These are phyloP conservation scores for Planiliza haematocheilus DNA, from an alignment of 2,113 vertebrate genomes.

Conservation along the genomic window DNA sequence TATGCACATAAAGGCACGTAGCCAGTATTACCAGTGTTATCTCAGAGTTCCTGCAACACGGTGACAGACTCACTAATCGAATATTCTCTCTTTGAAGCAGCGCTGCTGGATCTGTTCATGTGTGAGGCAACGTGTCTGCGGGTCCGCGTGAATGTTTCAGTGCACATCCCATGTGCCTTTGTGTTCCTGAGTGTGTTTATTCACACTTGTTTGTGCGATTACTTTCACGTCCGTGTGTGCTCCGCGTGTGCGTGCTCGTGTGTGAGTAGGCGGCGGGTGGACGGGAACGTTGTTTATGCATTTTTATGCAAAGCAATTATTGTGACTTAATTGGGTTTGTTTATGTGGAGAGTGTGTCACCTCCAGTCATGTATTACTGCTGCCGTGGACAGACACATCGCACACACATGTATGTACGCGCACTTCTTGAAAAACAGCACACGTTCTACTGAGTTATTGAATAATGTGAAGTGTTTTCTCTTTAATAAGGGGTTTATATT, in stretches of 20 bases:
- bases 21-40: conserved; percentile 40
- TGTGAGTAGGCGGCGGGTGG: conserved; percentile 58
- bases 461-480: conserved; percentile 64
- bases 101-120: conserved; percentile 66
- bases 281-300: conserved; percentile 82
- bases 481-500: conserved; percentile 50
- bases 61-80: conserved; percentile 76
- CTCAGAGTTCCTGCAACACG: conserved; percentile 34
- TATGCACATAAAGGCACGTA: neutral
- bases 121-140: conserved; percentile 40
- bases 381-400: conserved; percentile 53
- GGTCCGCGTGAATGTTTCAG: conserved; percentile 22
- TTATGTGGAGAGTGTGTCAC: conserved; percentile 79
- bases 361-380: conserved; percentile 77
- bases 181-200: conserved; percentile 61
- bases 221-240: conserved; percentile 40
- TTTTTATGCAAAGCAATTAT: conserved; percentile 83
- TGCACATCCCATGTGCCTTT: conserved; percentile 42
- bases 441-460: conserved; percentile 57
- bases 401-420: conserved; percentile 1
- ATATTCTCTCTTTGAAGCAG: conserved; percentile 75
- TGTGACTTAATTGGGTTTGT: conserved; percentile 83
- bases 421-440: conserved; percentile 31
- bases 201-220: conserved; percentile 72
- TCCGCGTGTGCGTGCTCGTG: conserved; percentile 21